Percentiles rank a stretch among this genome's conserved stretches.
These are phyloP conservation scores for Diplodus sargus DNA, from an alignment of 2,797 vertebrate genomes.

Conservation along the genomic window DNA sequence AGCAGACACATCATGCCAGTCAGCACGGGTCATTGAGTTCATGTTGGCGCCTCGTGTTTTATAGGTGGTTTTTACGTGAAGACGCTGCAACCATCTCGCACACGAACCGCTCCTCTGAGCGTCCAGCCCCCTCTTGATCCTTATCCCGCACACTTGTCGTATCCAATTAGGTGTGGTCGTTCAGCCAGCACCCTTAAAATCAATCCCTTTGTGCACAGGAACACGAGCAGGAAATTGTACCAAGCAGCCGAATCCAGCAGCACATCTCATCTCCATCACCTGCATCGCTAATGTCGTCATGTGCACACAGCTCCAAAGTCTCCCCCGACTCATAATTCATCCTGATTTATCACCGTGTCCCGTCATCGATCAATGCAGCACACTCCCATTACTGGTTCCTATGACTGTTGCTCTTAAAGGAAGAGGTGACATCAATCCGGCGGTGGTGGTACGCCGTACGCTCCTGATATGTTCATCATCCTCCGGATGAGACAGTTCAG, in stretches of 20 bases:
- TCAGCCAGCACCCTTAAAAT: constrained; percentile 53
- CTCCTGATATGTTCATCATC: constrained; percentile 25
- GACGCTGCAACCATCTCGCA: background rate
- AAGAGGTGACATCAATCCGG: constrained; percentile 61
- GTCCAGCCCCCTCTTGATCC: constrained; percentile 47
- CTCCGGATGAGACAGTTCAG: background rate
- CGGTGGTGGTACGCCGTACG: constrained; percentile 4
- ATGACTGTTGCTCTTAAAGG: constrained; percentile 58
- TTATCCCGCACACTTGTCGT: constrained; percentile 51
- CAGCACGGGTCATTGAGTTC: constrained; percentile 69
- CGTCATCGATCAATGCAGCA: constrained; percentile 61
- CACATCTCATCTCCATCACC: background rate
- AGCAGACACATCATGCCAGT: constrained; percentile 61
- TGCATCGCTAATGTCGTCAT: constrained; percentile 20
- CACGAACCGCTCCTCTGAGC: constrained; percentile 25
- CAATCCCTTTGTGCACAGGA: constrained; percentile 39
- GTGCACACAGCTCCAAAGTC: constrained; percentile 1
- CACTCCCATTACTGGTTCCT: constrained; percentile 58
- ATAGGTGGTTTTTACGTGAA: background rate
- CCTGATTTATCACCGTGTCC: constrained; percentile 42
- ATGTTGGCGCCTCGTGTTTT: constrained; percentile 34
- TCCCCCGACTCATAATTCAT: constrained; percentile 34
- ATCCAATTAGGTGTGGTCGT: constrained; percentile 71
- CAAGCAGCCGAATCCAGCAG: background rate
- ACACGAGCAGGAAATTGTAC: too few relatives aligned